Evolutionary conservation across 2,113 vertebrate species (phyloP).

Genomic region (Zosterops lateralis): DNA sequence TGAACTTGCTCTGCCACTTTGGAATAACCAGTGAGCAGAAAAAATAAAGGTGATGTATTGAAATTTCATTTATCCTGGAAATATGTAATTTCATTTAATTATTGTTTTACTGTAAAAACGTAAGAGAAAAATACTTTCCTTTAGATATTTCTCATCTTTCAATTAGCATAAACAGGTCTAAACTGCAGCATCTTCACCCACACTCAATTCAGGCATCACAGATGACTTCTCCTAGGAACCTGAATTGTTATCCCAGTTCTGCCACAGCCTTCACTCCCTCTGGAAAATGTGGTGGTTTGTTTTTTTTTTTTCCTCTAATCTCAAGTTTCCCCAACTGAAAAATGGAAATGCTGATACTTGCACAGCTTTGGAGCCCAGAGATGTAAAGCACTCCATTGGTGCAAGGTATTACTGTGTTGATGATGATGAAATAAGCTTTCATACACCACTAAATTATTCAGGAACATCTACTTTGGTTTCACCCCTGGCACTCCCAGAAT

Average conservation of each 20-base stretch:
- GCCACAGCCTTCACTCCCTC: neutral
- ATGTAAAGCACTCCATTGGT: slow-evolving; percentile 9
- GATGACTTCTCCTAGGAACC: neutral
- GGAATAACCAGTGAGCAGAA: neutral
- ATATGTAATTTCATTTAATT: neutral
- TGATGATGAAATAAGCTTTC: slow-evolving; percentile 67
- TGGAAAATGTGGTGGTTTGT: neutral
- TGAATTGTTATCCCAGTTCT: neutral
- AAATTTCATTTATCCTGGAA: neutral
- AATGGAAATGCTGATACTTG: neutral
- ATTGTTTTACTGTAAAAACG: neutral
- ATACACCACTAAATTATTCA: slow-evolving; percentile 65
- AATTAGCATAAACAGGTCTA: neutral
- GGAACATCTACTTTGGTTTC: slow-evolving; percentile 40
- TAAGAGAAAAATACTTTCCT: neutral
- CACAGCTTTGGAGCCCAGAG: slow-evolving; percentile 13
- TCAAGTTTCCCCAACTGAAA: neutral
- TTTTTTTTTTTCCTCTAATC: accelerated
- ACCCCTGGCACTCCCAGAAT: slow-evolving; percentile 67
- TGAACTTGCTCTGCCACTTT: neutral
- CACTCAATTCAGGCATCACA: accelerated
- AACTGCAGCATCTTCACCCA: neutral
- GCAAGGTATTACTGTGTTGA: slow-evolving; percentile 55
- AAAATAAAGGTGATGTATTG: neutral
- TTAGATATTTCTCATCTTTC: neutral